A percentile compares a stretch with the other conserved stretches of the same genome.
Evolutionary conservation across 2,113 vertebrate genomes (phyloP).

Genomic region (Stegastes partitus): DNA sequence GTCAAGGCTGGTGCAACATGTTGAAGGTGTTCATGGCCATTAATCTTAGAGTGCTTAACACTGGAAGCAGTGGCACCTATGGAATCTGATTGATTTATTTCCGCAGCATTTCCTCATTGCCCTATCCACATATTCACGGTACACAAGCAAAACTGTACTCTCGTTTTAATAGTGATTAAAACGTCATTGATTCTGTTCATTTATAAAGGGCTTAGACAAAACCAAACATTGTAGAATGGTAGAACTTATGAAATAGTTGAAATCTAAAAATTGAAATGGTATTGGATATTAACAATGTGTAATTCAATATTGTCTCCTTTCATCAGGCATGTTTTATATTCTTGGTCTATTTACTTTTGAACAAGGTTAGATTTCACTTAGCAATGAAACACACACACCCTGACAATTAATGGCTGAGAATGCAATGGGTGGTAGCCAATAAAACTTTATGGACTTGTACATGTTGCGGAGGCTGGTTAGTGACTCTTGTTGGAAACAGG

Average conservation of each 20-base stretch:
- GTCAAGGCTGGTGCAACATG: slow-evolving; percentile 39
- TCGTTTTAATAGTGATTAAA: slow-evolving; percentile 26
- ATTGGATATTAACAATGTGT: background rate
- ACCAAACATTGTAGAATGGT: background rate
- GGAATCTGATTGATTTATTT: slow-evolving; percentile 46
- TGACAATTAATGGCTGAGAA: slow-evolving; percentile 78
- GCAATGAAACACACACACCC: slow-evolving; percentile 72
- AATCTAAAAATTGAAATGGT: background rate
- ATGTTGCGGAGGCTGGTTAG: slow-evolving; percentile 75
- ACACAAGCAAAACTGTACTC: background rate
- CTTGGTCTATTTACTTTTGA: slow-evolving; percentile 64
- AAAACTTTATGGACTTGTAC: slow-evolving; percentile 84
- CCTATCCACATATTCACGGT: slow-evolving; percentile 38
- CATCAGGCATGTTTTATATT: slow-evolving; percentile 43
- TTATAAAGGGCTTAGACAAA: background rate
- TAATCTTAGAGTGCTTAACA: slow-evolving; percentile 53
- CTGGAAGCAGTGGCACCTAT: slow-evolving; percentile 34
- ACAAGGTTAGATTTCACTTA: slow-evolving; percentile 70
- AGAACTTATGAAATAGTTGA: background rate
- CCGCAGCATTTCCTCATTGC: slow-evolving; percentile 20
- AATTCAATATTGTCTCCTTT: slow-evolving; percentile 24
- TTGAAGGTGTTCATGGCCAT: slow-evolving; percentile 52
- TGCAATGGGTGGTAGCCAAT: slow-evolving; percentile 76
- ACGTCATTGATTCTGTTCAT: background rate
- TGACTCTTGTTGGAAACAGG: slow-evolving; percentile 80